Percentiles rank a stretch among this genome's conserved stretches.
phyloP scores from a whole-genome alignment of 2,797 vertebrate genomes.

The Tarsius wallacei region DNA sequence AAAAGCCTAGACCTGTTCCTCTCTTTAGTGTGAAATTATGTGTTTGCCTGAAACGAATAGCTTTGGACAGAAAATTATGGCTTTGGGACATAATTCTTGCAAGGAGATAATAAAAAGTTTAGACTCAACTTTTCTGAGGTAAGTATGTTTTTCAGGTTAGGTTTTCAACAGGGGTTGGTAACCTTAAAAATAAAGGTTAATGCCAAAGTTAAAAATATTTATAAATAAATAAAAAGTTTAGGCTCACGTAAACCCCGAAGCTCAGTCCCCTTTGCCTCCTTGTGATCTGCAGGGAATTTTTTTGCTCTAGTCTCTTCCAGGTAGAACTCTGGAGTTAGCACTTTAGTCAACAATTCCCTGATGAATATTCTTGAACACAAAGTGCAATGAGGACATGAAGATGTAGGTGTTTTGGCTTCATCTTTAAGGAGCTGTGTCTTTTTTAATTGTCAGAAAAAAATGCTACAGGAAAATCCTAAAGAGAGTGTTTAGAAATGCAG shows the following conservation, averaged over 20 bases:
- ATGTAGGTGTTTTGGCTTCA: neutral
- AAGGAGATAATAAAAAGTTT: constrained; percentile 16
- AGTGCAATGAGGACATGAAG: neutral
- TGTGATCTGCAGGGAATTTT: neutral
- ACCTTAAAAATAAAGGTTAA: no score
- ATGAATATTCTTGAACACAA: constrained; percentile 10
- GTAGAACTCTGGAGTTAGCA: neutral
- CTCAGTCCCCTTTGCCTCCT: neutral
- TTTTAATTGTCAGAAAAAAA: neutral
- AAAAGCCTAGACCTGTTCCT: neutral
- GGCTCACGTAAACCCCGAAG: neutral
- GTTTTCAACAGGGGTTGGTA: no score
- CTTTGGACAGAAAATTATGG: constrained; percentile 34
- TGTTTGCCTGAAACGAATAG: constrained; percentile 24
- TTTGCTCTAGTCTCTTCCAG: neutral
- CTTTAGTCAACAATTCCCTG: constrained; percentile 19
- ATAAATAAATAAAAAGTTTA: neutral
- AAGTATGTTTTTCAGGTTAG: no score
- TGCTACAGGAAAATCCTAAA: neutral
- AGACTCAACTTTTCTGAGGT: neutral
- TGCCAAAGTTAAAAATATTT: no score
- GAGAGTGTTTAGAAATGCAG: neutral
- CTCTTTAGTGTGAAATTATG: neutral
- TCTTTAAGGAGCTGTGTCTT: neutral
- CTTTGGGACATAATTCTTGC: constrained; percentile 9